Conservation (phyloP, 2,113 vertebrate species). For the Caracal caracal region DNA sequence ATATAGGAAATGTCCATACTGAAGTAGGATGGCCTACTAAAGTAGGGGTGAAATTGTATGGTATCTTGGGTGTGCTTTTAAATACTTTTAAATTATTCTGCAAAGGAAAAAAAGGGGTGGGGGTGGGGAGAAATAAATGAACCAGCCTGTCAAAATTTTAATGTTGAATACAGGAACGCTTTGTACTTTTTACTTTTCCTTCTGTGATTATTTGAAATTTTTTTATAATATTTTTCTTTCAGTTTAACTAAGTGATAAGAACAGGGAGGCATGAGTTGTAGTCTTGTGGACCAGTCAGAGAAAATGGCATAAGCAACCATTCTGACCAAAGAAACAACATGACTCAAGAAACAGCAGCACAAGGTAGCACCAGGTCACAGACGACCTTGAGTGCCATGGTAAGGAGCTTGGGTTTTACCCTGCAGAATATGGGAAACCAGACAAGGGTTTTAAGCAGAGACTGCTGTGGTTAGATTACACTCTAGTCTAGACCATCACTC, state of each 20-base stretch:
- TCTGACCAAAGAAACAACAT: neutral
- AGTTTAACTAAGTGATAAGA: neutral
- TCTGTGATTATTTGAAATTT: neutral
- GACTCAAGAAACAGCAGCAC: neutral
- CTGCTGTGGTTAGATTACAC: neutral
- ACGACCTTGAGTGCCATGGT: neutral
- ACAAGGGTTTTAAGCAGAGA: neutral
- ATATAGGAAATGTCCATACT: neutral
- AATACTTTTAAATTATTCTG: slow-evolving; percentile 41
- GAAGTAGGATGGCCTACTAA: neutral
- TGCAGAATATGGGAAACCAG: neutral
- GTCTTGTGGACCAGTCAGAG: neutral
- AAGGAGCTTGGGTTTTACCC: neutral
- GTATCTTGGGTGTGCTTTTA: slow-evolving; percentile 5
- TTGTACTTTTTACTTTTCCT: neutral
- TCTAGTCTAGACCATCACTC: neutral
- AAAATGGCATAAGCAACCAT: neutral
- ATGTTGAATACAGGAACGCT: neutral
- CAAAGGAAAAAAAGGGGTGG: neutral
- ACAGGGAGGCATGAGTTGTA: neutral
- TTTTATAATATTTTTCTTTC: neutral
- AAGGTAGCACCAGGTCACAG: neutral
- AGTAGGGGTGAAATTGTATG: neutral
- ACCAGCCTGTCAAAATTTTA: neutral
- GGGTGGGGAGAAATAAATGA: neutral